A percentile compares a stretch with the other conserved stretches of the same genome.
These are phyloP conservation scores for Idris sp. DNA, from an alignment of 1,140 invertebrate species.

Conservation along the genomic window DNA sequence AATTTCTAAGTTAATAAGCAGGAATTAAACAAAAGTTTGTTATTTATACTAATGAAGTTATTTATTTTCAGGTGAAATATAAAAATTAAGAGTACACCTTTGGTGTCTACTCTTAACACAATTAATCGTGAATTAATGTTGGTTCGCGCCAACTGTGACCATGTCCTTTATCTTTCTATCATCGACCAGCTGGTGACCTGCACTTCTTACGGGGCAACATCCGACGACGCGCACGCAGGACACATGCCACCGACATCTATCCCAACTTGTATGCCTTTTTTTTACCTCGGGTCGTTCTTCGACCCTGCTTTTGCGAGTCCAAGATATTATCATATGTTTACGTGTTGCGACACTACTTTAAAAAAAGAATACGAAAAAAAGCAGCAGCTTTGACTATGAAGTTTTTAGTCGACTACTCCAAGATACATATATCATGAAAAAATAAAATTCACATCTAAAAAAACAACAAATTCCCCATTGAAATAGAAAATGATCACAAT, in stretches of 20 bases:
- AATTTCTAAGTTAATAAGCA: too few species aligned
- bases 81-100: too few species aligned
- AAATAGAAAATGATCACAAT: too few species aligned
- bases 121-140: slow-evolving; percentile 20
- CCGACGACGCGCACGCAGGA: slow-evolving; percentile 24
- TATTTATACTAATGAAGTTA: too few species aligned
- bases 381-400: slow-evolving; percentile 36
- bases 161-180: slow-evolving; percentile 52
- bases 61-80: too few species aligned
- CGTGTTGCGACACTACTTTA: not conserved
- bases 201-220: slow-evolving; percentile 42
- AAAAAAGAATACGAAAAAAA: too few species aligned
- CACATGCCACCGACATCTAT: slow-evolving; percentile 31
- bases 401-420: slow-evolving; percentile 15
- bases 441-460: too few species aligned
- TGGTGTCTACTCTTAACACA: too few species aligned
- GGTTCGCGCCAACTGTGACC: slow-evolving; percentile 45
- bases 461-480: too few species aligned
- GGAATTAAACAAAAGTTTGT: too few species aligned
- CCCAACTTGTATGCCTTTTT: slow-evolving; percentile 33
- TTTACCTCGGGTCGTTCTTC: not conserved
- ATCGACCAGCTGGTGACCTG: slow-evolving; percentile 47
- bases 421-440: too few species aligned
- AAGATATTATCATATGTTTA: slow-evolving; percentile 34
- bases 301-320: slow-evolving; percentile 3